These are phyloP conservation scores for Macrochelys suwanniensis DNA, from an alignment of 2,797 vertebrate genomes.

Conservation along the genomic window DNA sequence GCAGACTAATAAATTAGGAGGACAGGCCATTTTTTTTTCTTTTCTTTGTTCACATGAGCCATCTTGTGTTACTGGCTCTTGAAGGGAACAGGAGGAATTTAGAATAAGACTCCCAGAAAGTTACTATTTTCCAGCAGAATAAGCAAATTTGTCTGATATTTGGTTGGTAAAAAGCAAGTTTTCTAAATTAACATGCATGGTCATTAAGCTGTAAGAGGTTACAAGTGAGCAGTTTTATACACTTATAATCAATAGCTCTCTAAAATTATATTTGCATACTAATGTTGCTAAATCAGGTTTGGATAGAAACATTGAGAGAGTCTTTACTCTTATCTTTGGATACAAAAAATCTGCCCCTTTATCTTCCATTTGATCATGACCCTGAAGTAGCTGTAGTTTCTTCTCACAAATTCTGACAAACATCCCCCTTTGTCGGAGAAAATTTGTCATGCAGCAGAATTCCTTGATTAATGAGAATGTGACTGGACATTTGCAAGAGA, in stretches of 20 bases:
- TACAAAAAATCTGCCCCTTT: neutral
- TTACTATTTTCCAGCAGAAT: neutral
- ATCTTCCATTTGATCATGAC: neutral
- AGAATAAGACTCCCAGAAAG: neutral
- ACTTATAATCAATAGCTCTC: neutral
- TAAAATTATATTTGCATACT: neutral
- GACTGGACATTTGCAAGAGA: neutral
- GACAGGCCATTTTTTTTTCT: neutral
- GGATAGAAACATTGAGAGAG: neutral
- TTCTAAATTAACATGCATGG: neutral
- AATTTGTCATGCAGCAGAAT: neutral
- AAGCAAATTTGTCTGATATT: neutral
- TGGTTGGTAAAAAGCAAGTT: neutral
- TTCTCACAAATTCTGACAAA: accelerated
- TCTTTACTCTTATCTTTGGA: neutral
- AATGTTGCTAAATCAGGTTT: neutral
- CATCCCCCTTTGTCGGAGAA: neutral
- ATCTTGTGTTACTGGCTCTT: neutral
- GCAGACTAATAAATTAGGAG: neutral
- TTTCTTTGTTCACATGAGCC: neutral
- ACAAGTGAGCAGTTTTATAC: neutral
- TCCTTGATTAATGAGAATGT: neutral
- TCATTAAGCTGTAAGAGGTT: neutral
- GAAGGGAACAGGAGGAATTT: neutral
- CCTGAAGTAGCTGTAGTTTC: neutral